Evolutionary conservation across 2,113 vertebrate genomes (phyloP), one percentile per base, ranked within the genome.

Genomic region (Chaenogobius annularis): DNA sequence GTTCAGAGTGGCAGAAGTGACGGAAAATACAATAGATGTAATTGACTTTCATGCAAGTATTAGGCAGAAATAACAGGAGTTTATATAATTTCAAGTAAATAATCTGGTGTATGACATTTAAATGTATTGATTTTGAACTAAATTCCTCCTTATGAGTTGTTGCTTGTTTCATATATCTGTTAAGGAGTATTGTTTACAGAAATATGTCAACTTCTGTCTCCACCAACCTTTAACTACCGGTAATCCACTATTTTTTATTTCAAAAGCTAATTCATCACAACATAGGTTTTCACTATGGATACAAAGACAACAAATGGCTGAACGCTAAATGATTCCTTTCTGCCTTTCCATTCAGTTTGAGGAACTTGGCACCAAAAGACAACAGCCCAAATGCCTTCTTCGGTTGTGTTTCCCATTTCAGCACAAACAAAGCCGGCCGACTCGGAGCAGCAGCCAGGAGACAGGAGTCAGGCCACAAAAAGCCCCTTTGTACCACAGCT

Each of bases 401-500:
- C 61, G n/a, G 9, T 40, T 77, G 74, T 40, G 20, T 10, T 26
- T 73, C 40, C 70, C 54, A 72, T 69, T 43, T 17, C 74, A 37
- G 52, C 74, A 72, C 70, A 82, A 86, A 86, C 75, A 70, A 72
- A 26, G 40, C 64, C 0, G 23, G 37, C 48, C 81, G 78, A 82
- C 82, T 83, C 77, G 15, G 10, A 71, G 63, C 78, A 43, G 52
- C 48, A 75, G 52, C 20, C 17, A 67, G 59, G 68, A 72, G 19
- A 20, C 64, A 68, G 40, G 81, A 63, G 81, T 82, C 75, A 22
- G n/a, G 13, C 5, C 66, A 85, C 82, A 88, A 83, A 76, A 75
- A 79, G 63, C 26, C 40, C 85, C 84, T 78, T 87, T 90, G 87
- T 89, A 68, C 22, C 1, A 62, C 15, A 59, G 66, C 78, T 82